A percentile compares a stretch with the other conserved stretches of the same genome.
Conservation (phyloP, 2,888 invertebrate species). For the Agriopis marginaria region DNA sequence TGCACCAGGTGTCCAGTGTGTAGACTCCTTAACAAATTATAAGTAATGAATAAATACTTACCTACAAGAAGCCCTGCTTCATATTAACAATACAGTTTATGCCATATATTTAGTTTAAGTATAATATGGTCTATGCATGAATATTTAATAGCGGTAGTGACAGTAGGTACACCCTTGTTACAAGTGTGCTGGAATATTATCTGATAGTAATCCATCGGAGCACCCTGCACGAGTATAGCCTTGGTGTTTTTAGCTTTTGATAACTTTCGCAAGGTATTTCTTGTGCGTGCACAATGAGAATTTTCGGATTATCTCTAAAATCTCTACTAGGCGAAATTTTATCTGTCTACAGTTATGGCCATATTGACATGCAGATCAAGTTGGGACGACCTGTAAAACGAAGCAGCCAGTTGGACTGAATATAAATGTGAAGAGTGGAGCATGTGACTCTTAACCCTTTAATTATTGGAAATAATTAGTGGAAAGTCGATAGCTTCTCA, state of each 20-base stretch:
- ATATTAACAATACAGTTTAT: slow-evolving; percentile 20
- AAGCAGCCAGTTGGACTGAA: background rate
- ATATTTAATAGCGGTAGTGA: background rate
- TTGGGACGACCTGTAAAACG: background rate
- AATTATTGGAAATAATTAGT: slow-evolving; percentile 7
- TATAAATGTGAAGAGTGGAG: background rate
- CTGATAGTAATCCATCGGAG: background rate
- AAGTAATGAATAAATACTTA: slow-evolving; percentile 35
- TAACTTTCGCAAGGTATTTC: no score
- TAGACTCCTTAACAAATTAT: background rate
- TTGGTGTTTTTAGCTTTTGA: no score
- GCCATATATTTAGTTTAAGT: background rate
- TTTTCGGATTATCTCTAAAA: no score
- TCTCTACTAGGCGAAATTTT: no score
- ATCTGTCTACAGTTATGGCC: no score
- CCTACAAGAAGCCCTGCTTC: slow-evolving; percentile 21
- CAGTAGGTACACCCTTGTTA: background rate
- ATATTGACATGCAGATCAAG: background rate
- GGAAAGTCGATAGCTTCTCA: background rate
- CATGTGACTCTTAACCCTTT: background rate
- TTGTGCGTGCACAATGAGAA: no score
- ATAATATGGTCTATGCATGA: background rate
- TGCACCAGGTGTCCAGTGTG: background rate
- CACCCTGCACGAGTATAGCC: background rate
- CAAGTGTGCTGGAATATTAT: background rate